Conservation (phyloP, 2,888 invertebrate genomes). For the Pyrgus malvae region DNA sequence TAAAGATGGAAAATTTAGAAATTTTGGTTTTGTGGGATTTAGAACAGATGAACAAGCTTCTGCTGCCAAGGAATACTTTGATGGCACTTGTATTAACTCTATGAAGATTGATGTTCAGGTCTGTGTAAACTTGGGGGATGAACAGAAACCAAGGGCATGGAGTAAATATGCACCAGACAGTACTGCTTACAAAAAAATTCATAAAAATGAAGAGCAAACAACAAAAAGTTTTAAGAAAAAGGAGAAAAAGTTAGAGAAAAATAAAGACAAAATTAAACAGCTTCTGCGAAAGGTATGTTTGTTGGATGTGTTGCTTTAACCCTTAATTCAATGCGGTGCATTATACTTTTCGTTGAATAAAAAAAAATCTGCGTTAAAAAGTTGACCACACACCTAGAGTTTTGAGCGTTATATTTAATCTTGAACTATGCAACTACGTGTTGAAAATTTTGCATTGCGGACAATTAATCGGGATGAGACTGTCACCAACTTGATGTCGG, state of each 20-base stretch:
- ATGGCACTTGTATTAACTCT: conserved; percentile 93
- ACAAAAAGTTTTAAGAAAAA: conserved; percentile 56
- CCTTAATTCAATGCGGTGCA: too few relatives aligned
- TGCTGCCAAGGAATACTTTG: conserved; percentile 88
- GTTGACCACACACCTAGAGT: too few relatives aligned
- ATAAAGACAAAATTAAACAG: conserved; percentile 83
- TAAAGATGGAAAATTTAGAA: conserved; percentile 93
- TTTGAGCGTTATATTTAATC: too few relatives aligned
- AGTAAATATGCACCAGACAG: conserved; percentile 94
- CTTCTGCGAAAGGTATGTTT: conserved; percentile 84
- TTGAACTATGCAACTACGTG: too few relatives aligned
- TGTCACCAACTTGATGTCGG: too few relatives aligned
- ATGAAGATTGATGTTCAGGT: conserved; percentile 89
- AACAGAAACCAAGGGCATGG: conserved; percentile 93
- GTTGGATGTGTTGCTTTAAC: too few relatives aligned
- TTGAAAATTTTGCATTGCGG: too few relatives aligned
- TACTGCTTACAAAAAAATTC: conserved; percentile 82
- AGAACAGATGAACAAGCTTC: conserved; percentile 90
- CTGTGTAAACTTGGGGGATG: conserved; percentile 85
- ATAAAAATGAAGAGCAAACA: conserved; percentile 54
- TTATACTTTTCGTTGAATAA: too few relatives aligned
- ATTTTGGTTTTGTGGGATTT: conserved; percentile 97
- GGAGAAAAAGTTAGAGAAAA: conserved; percentile 56
- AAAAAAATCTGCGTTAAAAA: too few relatives aligned
- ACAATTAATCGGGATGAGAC: too few relatives aligned